A percentile compares a stretch with the other conserved stretches of the same genome.
phyloP scores from a whole-genome alignment of 2,888 invertebrate species.

The Lobophora halterata region DNA sequence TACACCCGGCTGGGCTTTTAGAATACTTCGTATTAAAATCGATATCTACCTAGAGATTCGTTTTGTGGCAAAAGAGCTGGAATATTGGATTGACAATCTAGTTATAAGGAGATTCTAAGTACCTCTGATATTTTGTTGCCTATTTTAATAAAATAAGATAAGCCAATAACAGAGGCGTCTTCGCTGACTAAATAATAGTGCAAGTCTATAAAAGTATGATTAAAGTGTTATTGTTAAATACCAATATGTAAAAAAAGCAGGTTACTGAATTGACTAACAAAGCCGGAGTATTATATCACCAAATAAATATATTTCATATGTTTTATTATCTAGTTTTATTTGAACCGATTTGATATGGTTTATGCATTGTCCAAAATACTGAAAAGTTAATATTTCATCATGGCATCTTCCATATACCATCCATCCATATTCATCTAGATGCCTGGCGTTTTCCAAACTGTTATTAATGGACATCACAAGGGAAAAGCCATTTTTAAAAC shows the following conservation, averaged over 20 bases:
- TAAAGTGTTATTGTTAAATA: no score
- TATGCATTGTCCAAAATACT: conserved; percentile 5
- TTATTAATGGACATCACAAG: conserved; percentile 25
- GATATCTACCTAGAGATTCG: conserved; percentile 10
- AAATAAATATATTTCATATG: not conserved
- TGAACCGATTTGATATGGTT: conserved; percentile 1
- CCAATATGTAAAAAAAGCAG: no score
- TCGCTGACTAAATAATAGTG: no score
- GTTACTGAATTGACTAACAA: no score
- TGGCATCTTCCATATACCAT: conserved; percentile 26
- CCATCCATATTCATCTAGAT: conserved; percentile 25
- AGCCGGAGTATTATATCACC: not conserved
- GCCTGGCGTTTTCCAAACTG: conserved; percentile 28
- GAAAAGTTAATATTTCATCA: conserved; percentile 25
- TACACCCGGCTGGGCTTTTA: conserved; percentile 24
- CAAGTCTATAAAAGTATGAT: no score
- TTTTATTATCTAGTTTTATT: not conserved
- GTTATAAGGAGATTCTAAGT: no score
- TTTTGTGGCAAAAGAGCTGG: not conserved
- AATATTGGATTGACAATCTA: not conserved
- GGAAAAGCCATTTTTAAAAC: conserved; percentile 25
- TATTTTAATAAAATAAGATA: no score
- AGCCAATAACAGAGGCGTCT: no score
- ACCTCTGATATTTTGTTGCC: no score
- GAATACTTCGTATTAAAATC: conserved; percentile 9